Conservation (phyloP, 1,140 invertebrate species). For the Drosophila burlai region DNA sequence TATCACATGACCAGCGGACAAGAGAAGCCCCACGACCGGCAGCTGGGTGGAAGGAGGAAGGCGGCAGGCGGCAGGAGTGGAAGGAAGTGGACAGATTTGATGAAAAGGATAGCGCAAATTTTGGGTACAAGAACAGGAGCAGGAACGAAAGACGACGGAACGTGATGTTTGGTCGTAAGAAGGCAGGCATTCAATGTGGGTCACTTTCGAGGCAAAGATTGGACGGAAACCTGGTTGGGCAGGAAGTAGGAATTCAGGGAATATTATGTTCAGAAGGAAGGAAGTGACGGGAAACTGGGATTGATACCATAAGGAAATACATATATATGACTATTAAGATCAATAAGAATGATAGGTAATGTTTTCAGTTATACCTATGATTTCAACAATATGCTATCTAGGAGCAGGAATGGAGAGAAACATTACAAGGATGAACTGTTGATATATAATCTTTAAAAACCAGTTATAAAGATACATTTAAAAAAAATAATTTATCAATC, state of each 20-base stretch:
- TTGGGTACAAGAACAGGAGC: conserved; percentile 30
- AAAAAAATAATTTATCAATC: no score
- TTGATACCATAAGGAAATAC: neutral
- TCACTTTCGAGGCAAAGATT: conserved; percentile 35
- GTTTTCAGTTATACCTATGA: neutral
- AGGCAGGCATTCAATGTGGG: conserved; percentile 50
- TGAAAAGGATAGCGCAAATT: conserved; percentile 71
- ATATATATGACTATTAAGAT: neutral
- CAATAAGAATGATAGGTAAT: neutral
- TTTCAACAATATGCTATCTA: neutral
- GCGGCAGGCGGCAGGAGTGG: neutral
- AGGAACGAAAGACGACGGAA: conserved; percentile 26
- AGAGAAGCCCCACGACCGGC: conserved; percentile 17
- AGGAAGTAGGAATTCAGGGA: conserved; percentile 11
- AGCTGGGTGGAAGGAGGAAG: neutral
- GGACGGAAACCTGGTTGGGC: conserved; percentile 17
- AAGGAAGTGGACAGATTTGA: conserved; percentile 44
- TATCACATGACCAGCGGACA: conserved; percentile 69
- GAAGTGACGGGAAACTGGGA: neutral
- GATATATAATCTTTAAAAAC: no score
- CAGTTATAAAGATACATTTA: no score
- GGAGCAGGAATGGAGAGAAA: no score
- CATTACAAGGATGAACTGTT: no score
- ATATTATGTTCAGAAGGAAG: conserved; percentile 4
- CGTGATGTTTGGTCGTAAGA: conserved; percentile 57